Conservation (phyloP, 2,797 vertebrate species). For the Telmatherina bonti region DNA sequence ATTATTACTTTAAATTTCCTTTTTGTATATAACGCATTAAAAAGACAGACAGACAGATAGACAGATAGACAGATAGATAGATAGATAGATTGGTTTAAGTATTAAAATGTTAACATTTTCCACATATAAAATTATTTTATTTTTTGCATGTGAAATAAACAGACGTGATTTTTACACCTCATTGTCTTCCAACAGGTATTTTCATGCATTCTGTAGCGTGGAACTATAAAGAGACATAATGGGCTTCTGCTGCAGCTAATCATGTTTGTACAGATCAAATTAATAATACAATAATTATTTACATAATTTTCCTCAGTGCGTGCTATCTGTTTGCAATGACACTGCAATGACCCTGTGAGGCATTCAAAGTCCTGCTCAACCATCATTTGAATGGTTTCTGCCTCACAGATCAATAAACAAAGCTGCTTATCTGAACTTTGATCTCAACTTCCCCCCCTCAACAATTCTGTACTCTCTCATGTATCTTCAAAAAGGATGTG, state of each 20-base stretch:
- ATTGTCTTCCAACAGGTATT: background rate
- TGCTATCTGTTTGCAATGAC: background rate
- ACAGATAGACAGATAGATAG: no score
- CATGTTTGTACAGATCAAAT: background rate
- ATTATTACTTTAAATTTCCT: no score
- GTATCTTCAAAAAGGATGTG: slow-evolving; percentile 76
- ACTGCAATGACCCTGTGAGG: slow-evolving; percentile 43
- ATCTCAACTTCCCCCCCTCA: slow-evolving; percentile 77
- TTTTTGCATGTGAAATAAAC: no score
- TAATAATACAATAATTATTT: background rate
- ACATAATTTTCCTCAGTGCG: background rate
- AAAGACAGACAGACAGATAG: no score
- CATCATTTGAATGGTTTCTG: slow-evolving; percentile 77
- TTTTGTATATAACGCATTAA: no score
- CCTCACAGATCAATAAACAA: slow-evolving; percentile 76
- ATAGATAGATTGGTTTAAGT: no score
- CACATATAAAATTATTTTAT: no score
- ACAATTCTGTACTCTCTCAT: slow-evolving; percentile 71
- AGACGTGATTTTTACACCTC: background rate
- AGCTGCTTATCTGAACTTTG: slow-evolving; percentile 68
- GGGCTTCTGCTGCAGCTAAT: background rate
- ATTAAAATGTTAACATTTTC: no score
- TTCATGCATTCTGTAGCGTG: background rate
- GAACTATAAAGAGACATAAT: background rate
- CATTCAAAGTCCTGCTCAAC: slow-evolving; percentile 50